These are phyloP conservation scores for Tipula vernalis DNA, from an alignment of 2,888 invertebrate species.

Conservation along the genomic window DNA sequence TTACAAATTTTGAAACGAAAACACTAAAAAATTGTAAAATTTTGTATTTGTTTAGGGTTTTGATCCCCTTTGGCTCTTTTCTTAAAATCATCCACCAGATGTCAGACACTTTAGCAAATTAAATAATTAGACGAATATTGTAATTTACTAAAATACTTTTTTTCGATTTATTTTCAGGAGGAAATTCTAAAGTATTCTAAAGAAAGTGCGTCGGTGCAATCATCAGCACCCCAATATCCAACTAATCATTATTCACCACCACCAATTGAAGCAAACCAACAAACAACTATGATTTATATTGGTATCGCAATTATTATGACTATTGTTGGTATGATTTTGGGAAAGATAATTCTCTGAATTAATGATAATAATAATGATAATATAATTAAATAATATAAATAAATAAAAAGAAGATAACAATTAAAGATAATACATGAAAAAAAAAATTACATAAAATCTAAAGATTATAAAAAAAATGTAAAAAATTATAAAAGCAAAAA, in stretches of 20 bases:
- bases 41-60: too few relatives aligned
- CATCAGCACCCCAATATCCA: conserved; percentile 21
- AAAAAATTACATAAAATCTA: not conserved
- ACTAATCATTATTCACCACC: conserved; percentile 44
- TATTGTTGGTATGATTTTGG: conserved; percentile 61
- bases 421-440: not conserved
- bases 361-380: not conserved
- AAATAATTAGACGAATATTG: too few relatives aligned
- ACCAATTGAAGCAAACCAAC: conserved; percentile 37
- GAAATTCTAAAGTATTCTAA: conserved; percentile 16
- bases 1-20: too few relatives aligned
- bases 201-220: conserved; percentile 12
- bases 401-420: not conserved
- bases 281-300: conserved; percentile 48
- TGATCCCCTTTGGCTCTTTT: too few relatives aligned
- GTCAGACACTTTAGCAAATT: too few relatives aligned
- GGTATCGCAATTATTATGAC: conserved; percentile 54
- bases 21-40: too few relatives aligned
- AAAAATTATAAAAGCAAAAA: not conserved
- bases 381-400: conserved; percentile 5
- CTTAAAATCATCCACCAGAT: too few relatives aligned
- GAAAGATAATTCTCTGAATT: conserved; percentile 71
- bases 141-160: too few relatives aligned
- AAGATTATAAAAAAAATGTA: not conserved
- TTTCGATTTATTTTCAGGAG: not conserved